These are phyloP conservation scores for Pachydiplax longipennis DNA, from an alignment of 2,888 invertebrate species.

Conservation along the genomic window DNA sequence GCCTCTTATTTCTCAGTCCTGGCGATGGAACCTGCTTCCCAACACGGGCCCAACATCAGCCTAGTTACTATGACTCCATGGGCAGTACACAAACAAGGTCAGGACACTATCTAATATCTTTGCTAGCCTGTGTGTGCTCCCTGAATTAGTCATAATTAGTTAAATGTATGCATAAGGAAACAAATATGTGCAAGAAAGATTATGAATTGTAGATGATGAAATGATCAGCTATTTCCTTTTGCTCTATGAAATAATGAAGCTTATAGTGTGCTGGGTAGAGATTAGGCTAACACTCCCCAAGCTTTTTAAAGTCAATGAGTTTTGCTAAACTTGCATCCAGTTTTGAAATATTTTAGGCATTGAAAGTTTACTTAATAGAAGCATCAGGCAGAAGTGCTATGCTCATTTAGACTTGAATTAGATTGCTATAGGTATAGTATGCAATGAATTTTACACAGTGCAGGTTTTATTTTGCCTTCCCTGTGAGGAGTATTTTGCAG, in stretches of 20 bases:
- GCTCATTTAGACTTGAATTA: background rate
- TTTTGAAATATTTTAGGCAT: constrained; percentile 11
- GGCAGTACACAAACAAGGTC: constrained; percentile 85
- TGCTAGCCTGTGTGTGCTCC: constrained; percentile 40
- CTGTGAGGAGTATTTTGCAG: background rate
- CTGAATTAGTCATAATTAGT: constrained; percentile 10
- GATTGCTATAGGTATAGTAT: constrained; percentile 9
- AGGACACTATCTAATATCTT: constrained; percentile 60
- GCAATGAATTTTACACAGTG: background rate
- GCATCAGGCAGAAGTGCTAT: background rate
- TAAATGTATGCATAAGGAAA: constrained; percentile 22
- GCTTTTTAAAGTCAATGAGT: constrained; percentile 9
- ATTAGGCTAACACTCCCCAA: constrained; percentile 23
- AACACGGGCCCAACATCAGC: constrained; percentile 75
- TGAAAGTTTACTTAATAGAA: background rate
- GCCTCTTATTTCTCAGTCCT: constrained; percentile 69
- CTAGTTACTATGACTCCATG: constrained; percentile 85
- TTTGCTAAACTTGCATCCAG: constrained; percentile 26
- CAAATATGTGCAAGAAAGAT: background rate
- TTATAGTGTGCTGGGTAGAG: constrained; percentile 35
- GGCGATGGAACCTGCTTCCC: constrained; percentile 90
- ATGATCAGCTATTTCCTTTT: constrained; percentile 19
- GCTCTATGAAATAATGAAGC: background rate
- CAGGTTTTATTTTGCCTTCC: background rate
- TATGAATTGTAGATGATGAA: background rate